A percentile compares a stretch with the other conserved stretches of the same genome.
These are phyloP conservation scores for Gracilinanus agilis DNA, from an alignment of 2,113 vertebrate species.

Conservation along the genomic window DNA sequence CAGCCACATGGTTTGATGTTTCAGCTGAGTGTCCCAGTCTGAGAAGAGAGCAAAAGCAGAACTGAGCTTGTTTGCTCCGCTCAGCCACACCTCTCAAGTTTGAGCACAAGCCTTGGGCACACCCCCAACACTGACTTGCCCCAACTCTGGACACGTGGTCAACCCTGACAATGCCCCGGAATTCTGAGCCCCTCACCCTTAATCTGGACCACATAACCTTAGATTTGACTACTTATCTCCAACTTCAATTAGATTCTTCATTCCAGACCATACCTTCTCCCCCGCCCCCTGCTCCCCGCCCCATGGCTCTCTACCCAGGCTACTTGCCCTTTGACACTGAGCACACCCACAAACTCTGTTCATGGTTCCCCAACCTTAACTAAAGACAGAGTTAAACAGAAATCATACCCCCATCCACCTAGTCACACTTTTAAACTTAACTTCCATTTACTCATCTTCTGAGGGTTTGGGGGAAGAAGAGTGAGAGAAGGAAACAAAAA, in stretches of 20 bases:
- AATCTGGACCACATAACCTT: background rate
- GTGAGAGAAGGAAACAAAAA: background rate
- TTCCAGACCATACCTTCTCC: background rate
- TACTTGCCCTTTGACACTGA: background rate
- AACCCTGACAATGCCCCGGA: background rate
- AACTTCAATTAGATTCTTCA: background rate
- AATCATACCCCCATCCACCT: background rate
- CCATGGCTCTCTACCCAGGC: background rate
- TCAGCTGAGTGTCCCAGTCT: background rate
- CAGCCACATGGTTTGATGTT: background rate
- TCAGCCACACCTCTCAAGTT: background rate
- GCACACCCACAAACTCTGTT: background rate
- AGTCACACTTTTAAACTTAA: background rate
- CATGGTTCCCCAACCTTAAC: background rate
- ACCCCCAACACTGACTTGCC: background rate
- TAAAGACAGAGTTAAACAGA: background rate
- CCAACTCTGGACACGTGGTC: background rate
- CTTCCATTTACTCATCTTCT: background rate
- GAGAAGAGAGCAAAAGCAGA: background rate
- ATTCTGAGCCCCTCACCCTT: background rate
- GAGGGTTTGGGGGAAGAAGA: background rate
- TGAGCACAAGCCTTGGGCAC: background rate
- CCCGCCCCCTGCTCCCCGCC: constrained; percentile 10
- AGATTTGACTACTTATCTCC: background rate
- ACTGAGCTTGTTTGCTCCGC: background rate